These are phyloP conservation scores for Lontra canadensis DNA, from an alignment of 2,113 vertebrate species.

Conservation along the genomic window DNA sequence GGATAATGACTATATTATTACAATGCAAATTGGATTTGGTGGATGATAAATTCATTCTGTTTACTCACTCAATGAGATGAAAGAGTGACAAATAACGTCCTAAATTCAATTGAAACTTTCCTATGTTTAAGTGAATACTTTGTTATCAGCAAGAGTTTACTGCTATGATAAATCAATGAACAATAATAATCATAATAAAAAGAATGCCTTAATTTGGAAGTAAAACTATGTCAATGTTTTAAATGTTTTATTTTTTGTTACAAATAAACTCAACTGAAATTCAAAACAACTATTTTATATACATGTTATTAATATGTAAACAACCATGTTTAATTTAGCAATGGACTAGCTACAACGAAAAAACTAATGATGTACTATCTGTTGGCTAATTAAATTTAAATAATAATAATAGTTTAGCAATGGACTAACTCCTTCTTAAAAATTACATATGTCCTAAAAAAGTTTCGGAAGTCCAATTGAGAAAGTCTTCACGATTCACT, in stretches of 20 bases:
- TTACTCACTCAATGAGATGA: background rate
- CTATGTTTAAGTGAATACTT: slow-evolving; percentile 2
- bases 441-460: background rate
- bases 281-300: slow-evolving; percentile 26
- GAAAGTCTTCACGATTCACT: background rate
- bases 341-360: background rate
- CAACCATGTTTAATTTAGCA: background rate
- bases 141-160: background rate
- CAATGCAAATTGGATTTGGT: background rate
- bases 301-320: background rate
- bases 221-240: background rate
- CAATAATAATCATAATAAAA: background rate
- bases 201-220: background rate
- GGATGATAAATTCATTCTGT: background rate
- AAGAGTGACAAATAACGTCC: background rate
- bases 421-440: background rate
- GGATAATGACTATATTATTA: background rate
- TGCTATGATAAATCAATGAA: background rate
- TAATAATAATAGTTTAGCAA: background rate
- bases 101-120: slow-evolving; percentile 32
- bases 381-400: background rate
- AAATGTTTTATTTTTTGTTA: slow-evolving; percentile 5
- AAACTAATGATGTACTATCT: background rate
- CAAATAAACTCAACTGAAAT: slow-evolving; percentile 1
- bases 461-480: background rate